Base-by-base conservation (phyloP, 1,140 invertebrate species). In the Schlechtendalia chinensis region DNA sequence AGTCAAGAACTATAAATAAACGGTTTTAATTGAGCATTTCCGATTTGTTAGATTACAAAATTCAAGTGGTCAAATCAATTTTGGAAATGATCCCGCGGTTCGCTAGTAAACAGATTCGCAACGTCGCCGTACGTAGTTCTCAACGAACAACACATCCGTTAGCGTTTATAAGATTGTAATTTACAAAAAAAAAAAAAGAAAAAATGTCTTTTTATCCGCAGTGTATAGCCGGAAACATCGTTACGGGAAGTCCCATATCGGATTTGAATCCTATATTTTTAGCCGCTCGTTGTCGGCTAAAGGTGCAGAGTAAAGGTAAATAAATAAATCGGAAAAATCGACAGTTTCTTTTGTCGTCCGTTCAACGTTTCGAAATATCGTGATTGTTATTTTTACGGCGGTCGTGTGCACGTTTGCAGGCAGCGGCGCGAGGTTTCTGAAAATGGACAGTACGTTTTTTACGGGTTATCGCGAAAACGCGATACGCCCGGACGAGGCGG, bases 201-300 rank as follows among this genome's bases (percentile, higher is more conserved):
- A 50, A 50, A 50, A 8, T 50, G 14, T 24, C 61, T 47, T 39
- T n/a, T 39, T 39, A 8, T 8, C 61, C 59, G 1, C 17, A 79
- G 75, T 79, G 75, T 50, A 86, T 98, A 24, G 95, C 93, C 65
- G 96, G 96, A 32, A 98, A 98, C 86, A 95, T 98, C 69, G 92
- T 97, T 87, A 98, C 96, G 0, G 94, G 95, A 19, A 97, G 95
- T 87, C 96, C 96, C 0, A 98, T 98, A 85, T 98, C 96, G 14
- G 96, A 98, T 87, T 88, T 98, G 84, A 96, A 96, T 87, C 96
- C 96, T 22, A 91, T 98, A 82, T 91, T 97, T 82, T 91, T 96
- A 88, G 94, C 96, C 17, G 90, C 91, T 80, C 88, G 89, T 81
- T 86, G 86, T 71, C 82, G 86, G 32, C 83, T 93, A 10, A 85